A percentile compares a stretch with the other conserved stretches of the same genome.
Conservation (phyloP, 2,113 vertebrate species). For the Bolborhynchus lineola region DNA sequence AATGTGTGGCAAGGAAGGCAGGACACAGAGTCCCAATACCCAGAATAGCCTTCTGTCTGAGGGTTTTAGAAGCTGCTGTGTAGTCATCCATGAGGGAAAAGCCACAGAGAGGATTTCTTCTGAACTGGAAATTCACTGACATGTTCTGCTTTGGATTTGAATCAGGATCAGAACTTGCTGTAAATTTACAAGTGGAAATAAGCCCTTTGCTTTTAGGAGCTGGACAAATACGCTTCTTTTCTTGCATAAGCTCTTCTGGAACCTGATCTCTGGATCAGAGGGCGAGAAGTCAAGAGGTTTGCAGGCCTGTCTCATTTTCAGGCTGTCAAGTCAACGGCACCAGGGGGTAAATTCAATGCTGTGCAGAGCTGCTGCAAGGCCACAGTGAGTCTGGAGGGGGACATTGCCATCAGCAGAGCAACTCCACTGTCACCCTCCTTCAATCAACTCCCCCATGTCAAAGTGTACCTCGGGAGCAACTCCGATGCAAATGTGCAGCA, state of each 20-base stretch:
- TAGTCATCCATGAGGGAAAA: background rate
- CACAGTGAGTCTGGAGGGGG: background rate
- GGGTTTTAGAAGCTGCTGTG: background rate
- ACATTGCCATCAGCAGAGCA: background rate
- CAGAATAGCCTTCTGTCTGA: background rate
- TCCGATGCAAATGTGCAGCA: background rate
- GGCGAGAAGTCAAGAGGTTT: background rate
- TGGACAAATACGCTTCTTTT: background rate
- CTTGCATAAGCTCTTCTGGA: background rate
- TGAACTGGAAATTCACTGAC: background rate
- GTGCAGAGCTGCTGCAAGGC: background rate
- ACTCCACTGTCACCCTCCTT: background rate
- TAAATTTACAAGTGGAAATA: background rate
- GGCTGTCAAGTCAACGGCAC: background rate
- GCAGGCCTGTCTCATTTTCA: background rate
- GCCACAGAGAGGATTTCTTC: conserved; percentile 3
- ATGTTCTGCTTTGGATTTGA: background rate
- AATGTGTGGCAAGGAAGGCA: background rate
- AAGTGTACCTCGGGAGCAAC: background rate
- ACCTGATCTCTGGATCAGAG: background rate
- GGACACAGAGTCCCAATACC: background rate
- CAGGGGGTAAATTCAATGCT: background rate
- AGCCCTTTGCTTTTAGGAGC: background rate
- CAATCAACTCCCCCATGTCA: too few species aligned
- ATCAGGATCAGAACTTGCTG: background rate